phyloP scores from a whole-genome alignment of 1,140 invertebrate genomes.

The Caenorhabditis brenneri region DNA sequence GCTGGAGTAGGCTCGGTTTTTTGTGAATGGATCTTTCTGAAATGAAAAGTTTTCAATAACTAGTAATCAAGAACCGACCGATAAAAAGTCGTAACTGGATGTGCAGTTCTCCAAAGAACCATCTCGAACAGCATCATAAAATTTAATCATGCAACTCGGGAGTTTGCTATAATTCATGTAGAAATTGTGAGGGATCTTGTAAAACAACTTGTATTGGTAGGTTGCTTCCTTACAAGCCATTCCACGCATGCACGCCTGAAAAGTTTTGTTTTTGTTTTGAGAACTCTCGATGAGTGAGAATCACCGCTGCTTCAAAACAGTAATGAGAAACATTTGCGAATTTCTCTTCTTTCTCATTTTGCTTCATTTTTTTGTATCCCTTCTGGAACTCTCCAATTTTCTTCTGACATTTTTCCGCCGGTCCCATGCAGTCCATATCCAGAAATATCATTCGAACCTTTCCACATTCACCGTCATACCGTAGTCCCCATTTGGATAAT shows the following conservation, averaged over 20 bases:
- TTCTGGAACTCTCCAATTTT: background rate
- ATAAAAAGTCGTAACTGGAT: background rate
- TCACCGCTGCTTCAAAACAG: background rate
- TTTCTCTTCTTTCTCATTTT: background rate
- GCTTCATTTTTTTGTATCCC: background rate
- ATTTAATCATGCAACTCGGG: background rate
- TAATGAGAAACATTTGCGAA: background rate
- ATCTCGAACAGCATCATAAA: background rate
- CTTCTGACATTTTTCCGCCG: background rate
- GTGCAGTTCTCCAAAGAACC: background rate
- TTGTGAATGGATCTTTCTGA: background rate
- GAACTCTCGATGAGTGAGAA: background rate
- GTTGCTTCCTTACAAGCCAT: background rate
- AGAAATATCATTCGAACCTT: background rate
- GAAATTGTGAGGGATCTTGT: constrained; percentile 3
- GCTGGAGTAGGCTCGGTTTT: background rate
- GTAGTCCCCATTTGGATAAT: background rate
- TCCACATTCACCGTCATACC: background rate
- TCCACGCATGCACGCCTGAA: background rate
- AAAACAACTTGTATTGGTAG: background rate
- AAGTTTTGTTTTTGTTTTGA: background rate
- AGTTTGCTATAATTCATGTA: background rate
- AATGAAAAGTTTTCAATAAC: background rate
- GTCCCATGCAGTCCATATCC: constrained; percentile 4
- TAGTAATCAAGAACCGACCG: background rate